Percentiles rank a stretch among this genome's conserved stretches.
Evolutionary conservation across 2,113 vertebrate species (phyloP).

Genomic region (Ardeotis arabs): DNA sequence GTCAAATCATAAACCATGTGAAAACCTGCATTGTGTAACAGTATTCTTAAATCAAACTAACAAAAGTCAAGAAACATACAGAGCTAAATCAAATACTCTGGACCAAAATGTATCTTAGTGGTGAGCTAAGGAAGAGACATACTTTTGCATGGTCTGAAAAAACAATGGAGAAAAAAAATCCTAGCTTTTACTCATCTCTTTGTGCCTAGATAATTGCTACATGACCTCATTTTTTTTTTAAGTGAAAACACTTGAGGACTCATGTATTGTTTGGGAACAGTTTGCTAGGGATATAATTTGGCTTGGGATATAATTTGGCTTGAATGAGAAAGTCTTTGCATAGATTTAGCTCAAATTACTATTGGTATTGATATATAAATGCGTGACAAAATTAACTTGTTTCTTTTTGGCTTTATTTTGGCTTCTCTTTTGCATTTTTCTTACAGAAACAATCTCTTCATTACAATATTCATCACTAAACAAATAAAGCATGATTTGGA

Average conservation of each 20-base stretch:
- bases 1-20: constrained; percentile 26
- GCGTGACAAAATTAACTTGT: not conserved
- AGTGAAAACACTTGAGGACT: constrained; percentile 38
- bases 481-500: constrained; percentile 26
- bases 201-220: constrained; percentile 20
- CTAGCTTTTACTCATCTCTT: constrained; percentile 2
- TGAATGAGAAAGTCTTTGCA: not conserved
- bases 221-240: constrained; percentile 1
- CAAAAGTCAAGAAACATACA: not conserved
- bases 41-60: constrained; percentile 34
- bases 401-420: constrained; percentile 29
- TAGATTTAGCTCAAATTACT: constrained; percentile 52
- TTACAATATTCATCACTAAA: not conserved
- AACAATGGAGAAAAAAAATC: not conserved
- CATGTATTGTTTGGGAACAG: constrained; percentile 41
- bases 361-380: constrained; percentile 41
- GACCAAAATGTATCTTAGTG: not conserved
- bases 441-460: constrained; percentile 17
- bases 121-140: not conserved
- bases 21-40: constrained; percentile 19
- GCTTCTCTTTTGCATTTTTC: constrained; percentile 35
- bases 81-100: constrained; percentile 22
- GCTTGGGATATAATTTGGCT: constrained; percentile 40
- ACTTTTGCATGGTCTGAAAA: not conserved
- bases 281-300: constrained; percentile 46